These are phyloP conservation scores for Phoebastria nigripes DNA, from an alignment of 2,797 vertebrate genomes.

Conservation along the genomic window DNA sequence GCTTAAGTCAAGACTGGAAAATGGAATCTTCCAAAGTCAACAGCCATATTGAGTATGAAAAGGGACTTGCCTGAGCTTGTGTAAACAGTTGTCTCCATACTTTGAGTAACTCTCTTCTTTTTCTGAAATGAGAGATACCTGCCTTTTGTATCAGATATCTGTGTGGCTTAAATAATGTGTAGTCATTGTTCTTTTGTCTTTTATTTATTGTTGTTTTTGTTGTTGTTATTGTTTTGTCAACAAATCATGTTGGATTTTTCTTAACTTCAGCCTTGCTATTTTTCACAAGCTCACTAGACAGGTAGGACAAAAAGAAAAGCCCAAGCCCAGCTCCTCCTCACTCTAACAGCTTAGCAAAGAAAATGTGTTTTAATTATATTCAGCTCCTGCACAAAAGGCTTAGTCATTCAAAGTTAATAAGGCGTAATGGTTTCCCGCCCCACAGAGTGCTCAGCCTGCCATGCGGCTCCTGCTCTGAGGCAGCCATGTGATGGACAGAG, in stretches of 20 bases:
- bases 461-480: neutral
- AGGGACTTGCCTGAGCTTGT: neutral
- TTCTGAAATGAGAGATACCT: neutral
- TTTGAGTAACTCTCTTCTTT: neutral
- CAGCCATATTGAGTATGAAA: neutral
- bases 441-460: neutral
- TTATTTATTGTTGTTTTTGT: neutral
- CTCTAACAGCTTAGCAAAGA: neutral
- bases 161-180: neutral
- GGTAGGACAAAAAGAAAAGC: neutral
- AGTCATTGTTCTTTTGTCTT: neutral
- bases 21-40: conserved; percentile 20
- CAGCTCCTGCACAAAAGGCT: conserved; percentile 3
- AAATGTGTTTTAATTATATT: conserved; percentile 17
- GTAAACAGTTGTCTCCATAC: neutral
- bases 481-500: neutral
- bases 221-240: neutral
- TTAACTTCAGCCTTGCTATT: neutral
- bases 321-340: neutral
- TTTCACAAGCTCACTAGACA: neutral
- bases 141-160: neutral
- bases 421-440: neutral
- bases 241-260: neutral
- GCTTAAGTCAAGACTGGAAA: conserved; percentile 15
- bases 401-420: neutral